Conservation (phyloP, 2,888 invertebrate species). For the Ichneumon xanthorius region DNA sequence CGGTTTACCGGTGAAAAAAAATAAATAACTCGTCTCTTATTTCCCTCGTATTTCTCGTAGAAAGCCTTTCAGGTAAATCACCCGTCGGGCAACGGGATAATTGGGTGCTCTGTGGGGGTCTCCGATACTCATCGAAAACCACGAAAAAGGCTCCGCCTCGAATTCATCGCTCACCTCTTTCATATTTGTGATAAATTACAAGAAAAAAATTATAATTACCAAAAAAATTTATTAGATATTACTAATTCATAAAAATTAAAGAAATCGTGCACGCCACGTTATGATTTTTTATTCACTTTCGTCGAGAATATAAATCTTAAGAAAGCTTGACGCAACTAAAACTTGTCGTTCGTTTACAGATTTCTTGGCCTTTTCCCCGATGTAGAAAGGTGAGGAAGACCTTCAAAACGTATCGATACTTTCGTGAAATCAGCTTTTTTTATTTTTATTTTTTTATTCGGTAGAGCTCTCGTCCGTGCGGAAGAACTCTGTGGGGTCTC, state of each 20-base stretch:
- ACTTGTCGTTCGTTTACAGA: no score
- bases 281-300: no score
- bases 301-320: no score
- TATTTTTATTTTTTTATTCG: constrained; percentile 13
- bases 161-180: background rate
- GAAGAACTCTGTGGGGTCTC: constrained; percentile 19
- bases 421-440: constrained; percentile 4
- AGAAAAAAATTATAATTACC: background rate
- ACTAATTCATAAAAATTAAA: no score
- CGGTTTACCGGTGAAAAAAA: constrained; percentile 26
- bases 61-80: constrained; percentile 58
- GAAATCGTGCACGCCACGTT: no score
- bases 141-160: constrained; percentile 2
- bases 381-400: constrained; percentile 21
- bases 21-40: constrained; percentile 5
- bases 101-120: constrained; percentile 47
- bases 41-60: constrained; percentile 14
- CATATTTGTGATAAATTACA: background rate
- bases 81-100: constrained; percentile 48
- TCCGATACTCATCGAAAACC: constrained; percentile 31
- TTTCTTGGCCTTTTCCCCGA: background rate
- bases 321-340: no score
- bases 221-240: no score
- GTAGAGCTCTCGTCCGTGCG: no score
- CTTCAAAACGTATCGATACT: constrained; percentile 27